phyloP scores from a whole-genome alignment of 2,113 vertebrate species.

The Calypte anna region DNA sequence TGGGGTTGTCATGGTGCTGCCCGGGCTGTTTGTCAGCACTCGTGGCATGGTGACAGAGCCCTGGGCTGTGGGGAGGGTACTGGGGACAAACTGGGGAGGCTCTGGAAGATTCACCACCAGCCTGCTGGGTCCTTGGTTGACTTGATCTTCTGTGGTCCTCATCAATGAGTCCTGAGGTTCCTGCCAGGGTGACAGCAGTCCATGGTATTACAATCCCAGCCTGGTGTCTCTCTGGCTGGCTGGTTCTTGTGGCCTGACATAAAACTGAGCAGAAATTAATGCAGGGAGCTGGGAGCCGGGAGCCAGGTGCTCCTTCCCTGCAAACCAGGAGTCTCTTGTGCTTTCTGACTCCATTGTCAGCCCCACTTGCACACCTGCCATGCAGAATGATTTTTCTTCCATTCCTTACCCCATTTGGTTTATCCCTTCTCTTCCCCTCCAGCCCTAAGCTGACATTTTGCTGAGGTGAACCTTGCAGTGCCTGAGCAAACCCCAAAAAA shows the following conservation, averaged over 20 bases:
- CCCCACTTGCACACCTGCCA: conserved; percentile 56
- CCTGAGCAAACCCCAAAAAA: background rate
- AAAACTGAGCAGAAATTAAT: background rate
- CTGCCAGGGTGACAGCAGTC: background rate
- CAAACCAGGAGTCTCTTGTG: background rate
- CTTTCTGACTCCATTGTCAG: conserved; percentile 56
- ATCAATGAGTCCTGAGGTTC: too few species aligned
- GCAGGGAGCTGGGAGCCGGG: background rate
- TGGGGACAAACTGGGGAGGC: background rate
- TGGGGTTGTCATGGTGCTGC: background rate
- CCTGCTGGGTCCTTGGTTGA: background rate
- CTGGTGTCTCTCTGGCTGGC: background rate
- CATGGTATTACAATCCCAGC: background rate
- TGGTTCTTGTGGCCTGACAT: background rate
- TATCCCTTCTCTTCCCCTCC: conserved; percentile 57
- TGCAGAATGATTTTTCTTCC: conserved; percentile 61
- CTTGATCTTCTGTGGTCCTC: background rate
- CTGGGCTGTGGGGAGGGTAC: background rate
- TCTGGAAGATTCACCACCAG: background rate
- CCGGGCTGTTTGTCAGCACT: background rate
- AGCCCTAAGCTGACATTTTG: conserved; percentile 58
- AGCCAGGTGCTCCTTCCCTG: background rate
- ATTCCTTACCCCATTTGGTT: conserved; percentile 70
- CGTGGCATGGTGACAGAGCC: background rate
- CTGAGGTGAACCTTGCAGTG: conserved; percentile 28